Base-by-base conservation (phyloP, 2,888 invertebrate species). In the Limnephilus auricula region DNA sequence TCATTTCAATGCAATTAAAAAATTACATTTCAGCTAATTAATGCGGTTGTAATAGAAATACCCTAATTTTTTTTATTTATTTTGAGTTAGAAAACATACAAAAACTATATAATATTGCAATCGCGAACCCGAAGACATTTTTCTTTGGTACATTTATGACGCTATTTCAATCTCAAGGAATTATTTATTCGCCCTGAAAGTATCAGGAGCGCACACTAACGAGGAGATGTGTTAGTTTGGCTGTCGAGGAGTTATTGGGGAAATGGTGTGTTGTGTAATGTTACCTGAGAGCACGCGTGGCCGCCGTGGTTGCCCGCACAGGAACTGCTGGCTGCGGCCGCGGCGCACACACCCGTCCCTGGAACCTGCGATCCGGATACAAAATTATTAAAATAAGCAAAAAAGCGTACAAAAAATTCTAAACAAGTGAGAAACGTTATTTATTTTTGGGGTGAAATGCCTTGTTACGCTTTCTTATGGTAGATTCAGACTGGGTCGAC, bases 341-440 rank as follows among this genome's bases (percentile, higher is more conserved):
- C 96, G 45, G 97, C 96, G 94, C 97, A 97, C 4, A 97, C 97
- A 0, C 97, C 97, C 0, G 97, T 97, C 12, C 97, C 97, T 6
- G 97, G 97, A 78, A 97, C 97, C 93, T 93, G 92, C 32, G 85
- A 91, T 37, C 83, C 89, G 89, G 86, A 85, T 85, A 85, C n/a
- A 40, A 25, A 32, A 40, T 65, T 25, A 65, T 65, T 65, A n/a
- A n/a, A n/a, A n/a, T 6, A 25, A 18, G 6, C 25, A 0, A n/a
- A 5, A 40, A 40, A 40, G 40, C 12, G 0, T 40, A 40, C 10
- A 40, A 40, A 40, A 10, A 40, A 40, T 40, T 40, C 1, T 40
- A 12, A 40, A 40, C 40, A 40, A 40, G 2, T 1, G 12, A 40
- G 40, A 12, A 12, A 2, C 10, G 40, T 40, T 10, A 10, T 40